Evolutionary conservation across 2,888 invertebrate genomes (phyloP), one percentile per base, ranked within the genome.

Genomic region (Andrena dorsata): DNA sequence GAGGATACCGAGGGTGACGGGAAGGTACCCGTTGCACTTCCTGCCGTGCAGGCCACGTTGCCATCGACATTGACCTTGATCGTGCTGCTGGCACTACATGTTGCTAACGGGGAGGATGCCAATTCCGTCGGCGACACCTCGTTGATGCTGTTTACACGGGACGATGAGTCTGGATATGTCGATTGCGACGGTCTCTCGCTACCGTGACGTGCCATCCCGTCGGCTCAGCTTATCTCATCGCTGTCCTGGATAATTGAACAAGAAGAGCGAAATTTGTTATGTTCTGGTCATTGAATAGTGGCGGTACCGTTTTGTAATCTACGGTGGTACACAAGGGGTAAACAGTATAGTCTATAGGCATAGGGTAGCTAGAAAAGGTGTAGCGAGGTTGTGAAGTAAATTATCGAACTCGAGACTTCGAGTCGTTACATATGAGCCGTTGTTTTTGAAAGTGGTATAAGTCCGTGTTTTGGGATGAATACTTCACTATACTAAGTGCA

Each of bases 121-220:
- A 64, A 53, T 47, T 86, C 76, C 65, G 84, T 75, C n/a, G 86
- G 69, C 35, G 71, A 60, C 56, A 63, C 41, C 30, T 23, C 66
- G 23, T 7, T 56, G 26, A 71, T 30, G 26, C 23, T 61, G 78
- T 60, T 60, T 61, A 61, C 63, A 49, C 35, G 72, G 30, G 20
- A 5, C 26, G 70, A 61, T 28, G 74, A 75, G 35, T 61, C 74
- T 20, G 84, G 61, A 41, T 84, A 82, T 80, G 77, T 66, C 64
- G 85, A 76, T 58, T 85, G 84, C 74, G 88, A 68, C 30, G 89
- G 89, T 41, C 80, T 87, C 47, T 92, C 91, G 76, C 86, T 90
- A 35, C 86, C 91, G 81, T 90, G 88, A 68, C 90, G 90, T 49
- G 90, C 90, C 92, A 91, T 91, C 77, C 75, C 86, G 66, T 82